Conservation (phyloP, 2,888 invertebrate genomes). For the Rhimphoctona megacephalus region DNA sequence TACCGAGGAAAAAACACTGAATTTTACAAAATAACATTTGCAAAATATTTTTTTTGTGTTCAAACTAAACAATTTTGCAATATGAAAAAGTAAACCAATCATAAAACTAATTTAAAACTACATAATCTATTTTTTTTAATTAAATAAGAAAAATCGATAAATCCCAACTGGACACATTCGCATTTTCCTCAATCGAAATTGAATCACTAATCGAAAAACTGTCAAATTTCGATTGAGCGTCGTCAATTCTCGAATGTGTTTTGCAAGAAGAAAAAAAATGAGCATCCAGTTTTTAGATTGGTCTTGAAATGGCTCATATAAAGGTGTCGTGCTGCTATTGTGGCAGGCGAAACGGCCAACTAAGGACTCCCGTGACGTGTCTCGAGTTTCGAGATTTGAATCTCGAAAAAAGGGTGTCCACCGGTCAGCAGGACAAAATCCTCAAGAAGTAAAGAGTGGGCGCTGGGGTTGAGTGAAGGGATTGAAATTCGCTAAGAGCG, state of each 20-base stretch:
- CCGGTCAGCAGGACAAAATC: conserved; percentile 48
- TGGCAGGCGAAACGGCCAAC: conserved; percentile 64
- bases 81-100: background rate
- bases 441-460: conserved; percentile 67
- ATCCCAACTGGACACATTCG: background rate
- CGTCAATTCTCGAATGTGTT: background rate
- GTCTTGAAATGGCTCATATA: conserved; percentile 9
- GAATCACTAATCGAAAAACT: background rate
- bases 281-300: background rate
- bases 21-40: background rate
- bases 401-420: conserved; percentile 51
- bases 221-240: background rate
- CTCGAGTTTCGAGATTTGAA: conserved; percentile 69
- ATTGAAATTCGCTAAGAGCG: conserved; percentile 63
- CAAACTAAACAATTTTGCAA: too few relatives aligned
- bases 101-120: background rate
- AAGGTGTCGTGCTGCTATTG: conserved; percentile 47
- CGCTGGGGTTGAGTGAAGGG: conserved; percentile 48
- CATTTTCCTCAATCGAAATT: background rate
- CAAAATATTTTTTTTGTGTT: background rate
- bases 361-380: conserved; percentile 63
- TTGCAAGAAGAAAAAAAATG: conserved; percentile 1
- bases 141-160: background rate
- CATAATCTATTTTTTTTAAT: background rate
- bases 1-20: background rate